Evolutionary conservation across 2,888 invertebrate species (phyloP).

Genomic region (Acanthosepion esculentum): DNA sequence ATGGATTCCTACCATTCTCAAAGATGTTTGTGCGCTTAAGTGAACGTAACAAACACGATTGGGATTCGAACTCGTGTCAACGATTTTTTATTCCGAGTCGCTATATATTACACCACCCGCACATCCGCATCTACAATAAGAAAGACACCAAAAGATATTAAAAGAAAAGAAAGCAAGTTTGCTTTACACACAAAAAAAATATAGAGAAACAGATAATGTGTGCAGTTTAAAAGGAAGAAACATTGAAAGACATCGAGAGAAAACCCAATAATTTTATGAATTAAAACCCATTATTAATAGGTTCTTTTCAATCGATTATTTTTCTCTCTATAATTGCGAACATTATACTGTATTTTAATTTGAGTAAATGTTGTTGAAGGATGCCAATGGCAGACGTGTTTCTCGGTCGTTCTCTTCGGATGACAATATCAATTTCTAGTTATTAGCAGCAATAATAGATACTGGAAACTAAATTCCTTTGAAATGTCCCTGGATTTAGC

Average conservation of each 20-base stretch:
- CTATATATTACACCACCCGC: no score
- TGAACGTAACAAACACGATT: no score
- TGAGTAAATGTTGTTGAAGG: background rate
- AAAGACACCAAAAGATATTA: no score
- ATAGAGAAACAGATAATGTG: background rate
- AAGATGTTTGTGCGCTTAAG: no score
- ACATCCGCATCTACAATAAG: no score
- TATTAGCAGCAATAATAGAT: background rate
- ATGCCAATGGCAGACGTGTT: background rate
- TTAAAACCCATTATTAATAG: background rate
- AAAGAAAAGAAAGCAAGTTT: no score
- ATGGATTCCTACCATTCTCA: no score
- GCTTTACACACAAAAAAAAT: background rate
- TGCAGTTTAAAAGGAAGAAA: no score
- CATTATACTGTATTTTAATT: background rate
- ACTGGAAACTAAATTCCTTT: background rate
- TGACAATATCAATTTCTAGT: slow-evolving; percentile 33
- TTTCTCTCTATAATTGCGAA: background rate
- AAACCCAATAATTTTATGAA: background rate
- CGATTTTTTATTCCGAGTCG: no score
- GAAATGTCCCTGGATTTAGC: background rate
- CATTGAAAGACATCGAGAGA: no score
- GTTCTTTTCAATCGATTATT: background rate
- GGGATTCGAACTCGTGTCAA: no score
- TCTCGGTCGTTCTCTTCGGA: background rate